Base-by-base conservation (phyloP, 1,140 invertebrate species). In the Probaryconus sp. region DNA sequence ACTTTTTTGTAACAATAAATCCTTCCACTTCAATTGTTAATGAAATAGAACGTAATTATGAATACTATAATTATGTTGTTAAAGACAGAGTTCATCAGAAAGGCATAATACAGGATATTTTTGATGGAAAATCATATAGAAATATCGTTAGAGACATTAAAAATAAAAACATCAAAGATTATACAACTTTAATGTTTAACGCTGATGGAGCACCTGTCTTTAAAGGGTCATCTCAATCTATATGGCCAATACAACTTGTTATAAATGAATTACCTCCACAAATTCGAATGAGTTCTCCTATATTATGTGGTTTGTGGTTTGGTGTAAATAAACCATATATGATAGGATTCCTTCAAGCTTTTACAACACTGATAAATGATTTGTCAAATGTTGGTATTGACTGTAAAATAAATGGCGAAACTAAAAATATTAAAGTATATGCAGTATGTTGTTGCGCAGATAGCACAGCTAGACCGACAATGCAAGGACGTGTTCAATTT, bases 171-270 rank as follows among this genome's bases (percentile, higher is more conserved):
- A 33, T 33, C 3, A 11, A 10, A 4, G 2, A 33, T 33, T 72
- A 50, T 43, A 24, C 35, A 18, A 43, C 43, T 20, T 26, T 38
- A 6, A 51, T 28, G 17, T 58, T 72, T 51, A 72, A 72, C 20
- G 51, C 38, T 11, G 65, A 69, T 21, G 31, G 55, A 9, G 33
- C 65, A 3, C n/a, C n/a, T n/a, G n/a, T n/a, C n/a, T n/a, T n/a
- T n/a, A n/a, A n/a, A n/a, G n/a, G n/a, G n/a, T n/a, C 65, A 6
- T 38, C 13, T 11, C 55, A 38, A 42, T 64, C 69, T 4, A 48
- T 72, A n/a, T 72, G 69, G 60, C 51, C 58, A 4, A 56, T 72
- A 1, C 53, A 42, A 13, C 26, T 64, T 16, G 50, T 63, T 9
- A 16, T 71, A 2, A 71, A 71, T 56, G 68, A 64, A 33, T 6